Base-by-base conservation (phyloP, 2,888 invertebrate genomes). In the Girardia tigrina region DNA sequence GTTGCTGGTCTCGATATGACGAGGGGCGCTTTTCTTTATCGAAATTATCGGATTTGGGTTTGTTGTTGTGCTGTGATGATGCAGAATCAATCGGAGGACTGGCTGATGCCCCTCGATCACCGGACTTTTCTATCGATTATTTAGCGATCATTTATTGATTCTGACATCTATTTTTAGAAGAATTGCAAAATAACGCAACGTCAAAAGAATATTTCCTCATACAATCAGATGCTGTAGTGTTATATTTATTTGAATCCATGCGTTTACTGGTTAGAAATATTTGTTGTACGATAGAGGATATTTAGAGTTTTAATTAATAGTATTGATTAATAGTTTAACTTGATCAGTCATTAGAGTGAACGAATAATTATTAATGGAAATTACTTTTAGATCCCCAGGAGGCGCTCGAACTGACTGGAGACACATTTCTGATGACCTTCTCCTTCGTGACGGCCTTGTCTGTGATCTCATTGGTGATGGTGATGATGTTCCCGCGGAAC, bases 311-410 rank as follows among this genome's bases (percentile, higher is more conserved):
- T n/a, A n/a, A n/a, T n/a, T n/a, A n/a, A n/a, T n/a, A n/a, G n/a
- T n/a, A n/a, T n/a, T n/a, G n/a, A n/a, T n/a, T n/a, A n/a, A n/a
- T n/a, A n/a, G n/a, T n/a, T n/a, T n/a, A n/a, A n/a, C n/a, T n/a
- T n/a, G n/a, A n/a, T n/a, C n/a, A n/a, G n/a, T n/a, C n/a, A n/a
- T n/a, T n/a, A n/a, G n/a, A n/a, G n/a, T n/a, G n/a, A n/a, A n/a
- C n/a, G n/a, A n/a, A n/a, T n/a, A n/a, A n/a, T n/a, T n/a, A n/a
- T n/a, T n/a, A n/a, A n/a, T n/a, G n/a, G n/a, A n/a, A n/a, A 56
- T 20, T 56, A 56, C 56, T 56, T 56, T 56, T 56, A 56, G 56
- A 56, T 56, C 56, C 56, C 56, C 56, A 56, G n/a, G 56, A 56
- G 4, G 56, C 56, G 23, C 56, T 56, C n/a, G 56, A 56, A n/a